Evolutionary conservation across 2,797 vertebrate genomes (phyloP).

Genomic region (Ctenochaetus hawaiiensis): DNA sequence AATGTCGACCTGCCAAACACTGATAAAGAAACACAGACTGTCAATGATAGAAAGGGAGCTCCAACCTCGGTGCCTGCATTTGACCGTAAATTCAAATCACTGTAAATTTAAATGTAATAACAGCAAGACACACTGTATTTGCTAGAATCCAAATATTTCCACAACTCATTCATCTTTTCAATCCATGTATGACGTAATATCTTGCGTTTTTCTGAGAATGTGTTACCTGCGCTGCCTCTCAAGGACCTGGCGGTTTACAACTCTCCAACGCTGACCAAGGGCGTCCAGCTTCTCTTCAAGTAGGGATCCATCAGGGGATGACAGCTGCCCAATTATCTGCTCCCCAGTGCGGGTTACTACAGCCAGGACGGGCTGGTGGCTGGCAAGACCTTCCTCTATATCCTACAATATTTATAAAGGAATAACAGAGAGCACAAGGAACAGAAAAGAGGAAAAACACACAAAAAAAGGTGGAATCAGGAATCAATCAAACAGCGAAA

Average conservation of each 20-base stretch:
- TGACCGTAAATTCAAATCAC: constrained; percentile 26
- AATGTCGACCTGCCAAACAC: constrained; percentile 54
- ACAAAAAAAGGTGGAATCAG: constrained; percentile 2
- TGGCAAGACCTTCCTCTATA: constrained; percentile 90
- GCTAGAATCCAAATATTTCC: not conserved
- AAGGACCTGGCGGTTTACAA: constrained; percentile 81
- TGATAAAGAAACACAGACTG: constrained; percentile 53
- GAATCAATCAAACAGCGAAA: constrained; percentile 47
- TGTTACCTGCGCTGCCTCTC: constrained; percentile 90
- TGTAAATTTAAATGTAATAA: no score
- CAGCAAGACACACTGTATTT: no score
- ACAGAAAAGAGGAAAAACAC: not conserved
- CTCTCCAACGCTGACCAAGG: constrained; percentile 89
- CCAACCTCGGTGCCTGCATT: constrained; percentile 18
- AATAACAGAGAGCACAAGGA: not conserved
- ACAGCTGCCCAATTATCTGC: constrained; percentile 89
- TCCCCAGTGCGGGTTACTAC: constrained; percentile 88
- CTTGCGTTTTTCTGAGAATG: constrained; percentile 13
- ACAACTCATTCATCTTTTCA: not conserved
- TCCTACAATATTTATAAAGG: constrained; percentile 82
- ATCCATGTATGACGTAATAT: not conserved
- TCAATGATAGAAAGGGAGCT: constrained; percentile 10
- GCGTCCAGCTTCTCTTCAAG: constrained; percentile 90
- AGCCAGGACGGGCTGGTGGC: constrained; percentile 86
- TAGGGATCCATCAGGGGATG: constrained; percentile 88